Conservation (phyloP, 2,113 vertebrate genomes). For the Tamias sibiricus region DNA sequence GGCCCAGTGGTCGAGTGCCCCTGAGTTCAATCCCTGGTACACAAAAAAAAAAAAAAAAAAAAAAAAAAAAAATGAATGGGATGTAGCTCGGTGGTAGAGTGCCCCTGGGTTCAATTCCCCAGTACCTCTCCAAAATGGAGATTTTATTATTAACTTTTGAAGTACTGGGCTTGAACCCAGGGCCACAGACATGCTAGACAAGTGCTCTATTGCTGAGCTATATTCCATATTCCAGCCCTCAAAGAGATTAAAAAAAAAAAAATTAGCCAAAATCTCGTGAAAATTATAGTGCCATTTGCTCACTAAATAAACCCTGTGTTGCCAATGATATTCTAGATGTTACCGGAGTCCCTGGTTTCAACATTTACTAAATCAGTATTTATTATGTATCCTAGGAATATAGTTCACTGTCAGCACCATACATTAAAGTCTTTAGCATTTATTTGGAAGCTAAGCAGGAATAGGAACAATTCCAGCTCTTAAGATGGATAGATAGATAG, state of each 20-base stretch:
- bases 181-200: background rate
- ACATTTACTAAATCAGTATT: conserved; percentile 20
- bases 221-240: background rate
- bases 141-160: background rate
- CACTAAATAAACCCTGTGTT: conserved; percentile 5
- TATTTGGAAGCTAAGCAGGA: conserved; percentile 25
- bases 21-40: no score
- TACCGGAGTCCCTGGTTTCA: background rate
- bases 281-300: background rate
- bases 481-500: background rate
- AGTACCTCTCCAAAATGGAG: no score
- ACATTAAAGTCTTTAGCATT: background rate
- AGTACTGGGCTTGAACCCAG: background rate
- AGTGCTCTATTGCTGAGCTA: background rate
- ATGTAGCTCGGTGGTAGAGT: no score
- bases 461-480: background rate
- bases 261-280: background rate
- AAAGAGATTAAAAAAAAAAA: background rate
- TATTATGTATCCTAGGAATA: background rate
- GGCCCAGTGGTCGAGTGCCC: no score
- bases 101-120: no score
- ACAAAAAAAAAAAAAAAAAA: no score
- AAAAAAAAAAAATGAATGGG: no score
- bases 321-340: background rate
- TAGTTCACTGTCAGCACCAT: background rate